phyloP scores from a whole-genome alignment of 2,113 vertebrate species.

The Malurus cyaneus region DNA sequence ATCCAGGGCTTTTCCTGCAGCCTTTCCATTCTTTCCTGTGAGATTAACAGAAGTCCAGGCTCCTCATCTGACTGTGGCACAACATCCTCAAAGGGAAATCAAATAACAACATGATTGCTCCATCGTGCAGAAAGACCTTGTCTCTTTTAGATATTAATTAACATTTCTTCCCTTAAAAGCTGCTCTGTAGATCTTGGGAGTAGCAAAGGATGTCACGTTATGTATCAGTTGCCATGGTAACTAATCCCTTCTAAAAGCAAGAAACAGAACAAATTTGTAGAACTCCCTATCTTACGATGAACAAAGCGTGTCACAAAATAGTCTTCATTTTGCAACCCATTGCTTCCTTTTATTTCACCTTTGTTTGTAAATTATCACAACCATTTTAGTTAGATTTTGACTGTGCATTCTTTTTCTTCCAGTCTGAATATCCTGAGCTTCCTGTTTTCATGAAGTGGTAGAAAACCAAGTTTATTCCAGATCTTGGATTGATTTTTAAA shows the following conservation, averaged over 20 bases:
- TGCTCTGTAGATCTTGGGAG: not conserved
- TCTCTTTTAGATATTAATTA: conserved; percentile 7
- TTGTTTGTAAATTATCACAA: not conserved
- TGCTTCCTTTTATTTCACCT: not conserved
- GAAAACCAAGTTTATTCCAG: not conserved
- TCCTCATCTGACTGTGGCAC: not conserved
- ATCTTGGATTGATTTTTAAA: not conserved
- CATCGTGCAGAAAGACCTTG: not conserved
- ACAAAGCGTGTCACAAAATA: not conserved
- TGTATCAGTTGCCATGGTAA: conserved; percentile 38
- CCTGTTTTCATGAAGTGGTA: not conserved
- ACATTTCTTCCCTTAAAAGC: not conserved
- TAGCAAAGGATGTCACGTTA: not conserved
- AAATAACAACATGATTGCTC: not conserved
- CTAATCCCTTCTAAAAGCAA: conserved; percentile 15
- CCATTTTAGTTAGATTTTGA: not conserved
- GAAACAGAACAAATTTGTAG: not conserved
- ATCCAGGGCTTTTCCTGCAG: not conserved
- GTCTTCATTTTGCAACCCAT: not conserved
- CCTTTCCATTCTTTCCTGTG: not conserved
- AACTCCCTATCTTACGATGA: not conserved
- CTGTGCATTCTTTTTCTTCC: not conserved
- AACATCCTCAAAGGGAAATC: not conserved
- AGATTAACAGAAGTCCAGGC: not conserved
- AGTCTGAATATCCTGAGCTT: not conserved